phyloP scores from a whole-genome alignment of 2,888 invertebrate genomes.

The Drosophila longiperda region DNA sequence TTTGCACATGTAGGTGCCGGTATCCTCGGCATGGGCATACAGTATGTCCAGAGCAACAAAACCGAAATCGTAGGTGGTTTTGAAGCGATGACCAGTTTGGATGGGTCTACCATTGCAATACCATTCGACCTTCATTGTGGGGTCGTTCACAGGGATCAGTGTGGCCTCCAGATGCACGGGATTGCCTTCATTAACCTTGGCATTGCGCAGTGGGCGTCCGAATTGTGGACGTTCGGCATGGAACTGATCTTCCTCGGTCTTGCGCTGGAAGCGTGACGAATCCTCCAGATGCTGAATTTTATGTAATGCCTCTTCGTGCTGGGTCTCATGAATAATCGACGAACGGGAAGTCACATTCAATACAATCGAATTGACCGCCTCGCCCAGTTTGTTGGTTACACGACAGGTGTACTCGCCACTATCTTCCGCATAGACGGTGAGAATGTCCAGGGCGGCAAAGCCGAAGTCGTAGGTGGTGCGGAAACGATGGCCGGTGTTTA shows the following conservation, averaged over 20 bases:
- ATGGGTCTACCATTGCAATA: constrained; percentile 97
- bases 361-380: constrained; percentile 92
- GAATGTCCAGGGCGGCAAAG: constrained; percentile 97
- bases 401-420: constrained; percentile 96
- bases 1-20: constrained; percentile 98
- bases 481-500: constrained; percentile 95
- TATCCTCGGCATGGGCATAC: constrained; percentile 98
- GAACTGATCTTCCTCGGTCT: constrained; percentile 90
- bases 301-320: constrained; percentile 95
- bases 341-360: constrained; percentile 93
- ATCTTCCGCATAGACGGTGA: constrained; percentile 97
- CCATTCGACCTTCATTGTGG: constrained; percentile 99
- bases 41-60: constrained; percentile 98
- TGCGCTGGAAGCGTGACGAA: constrained; percentile 90
- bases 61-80: constrained; percentile 98
- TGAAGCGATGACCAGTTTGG: constrained; percentile 96
- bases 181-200: constrained; percentile 93
- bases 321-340: constrained; percentile 94
- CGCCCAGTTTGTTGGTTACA: constrained; percentile 94
- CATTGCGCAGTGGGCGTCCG: constrained; percentile 94
- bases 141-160: constrained; percentile 98
- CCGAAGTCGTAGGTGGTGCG: constrained; percentile 98
- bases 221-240: constrained; percentile 95
- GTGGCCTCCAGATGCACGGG: constrained; percentile 97
- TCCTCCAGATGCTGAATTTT: constrained; percentile 97